Evolutionary conservation across 2,888 invertebrate species (phyloP).

Genomic region (Dioctria linearis): DNA sequence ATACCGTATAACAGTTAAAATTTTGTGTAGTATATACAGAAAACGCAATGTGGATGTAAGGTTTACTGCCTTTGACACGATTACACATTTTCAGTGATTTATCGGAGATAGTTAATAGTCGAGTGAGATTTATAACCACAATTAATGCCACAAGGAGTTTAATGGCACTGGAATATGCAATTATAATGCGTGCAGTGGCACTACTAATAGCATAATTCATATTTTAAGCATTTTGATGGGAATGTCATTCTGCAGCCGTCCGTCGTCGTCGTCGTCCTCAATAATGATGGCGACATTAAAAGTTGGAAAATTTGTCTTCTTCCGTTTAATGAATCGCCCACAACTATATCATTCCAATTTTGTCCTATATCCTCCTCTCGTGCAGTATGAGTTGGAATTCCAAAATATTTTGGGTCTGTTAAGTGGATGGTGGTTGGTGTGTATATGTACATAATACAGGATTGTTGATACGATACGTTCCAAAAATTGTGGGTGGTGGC

Average conservation of each 20-base stretch:
- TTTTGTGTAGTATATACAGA: not conserved
- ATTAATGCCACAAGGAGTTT: conserved; percentile 42
- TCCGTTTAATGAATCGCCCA: conserved; percentile 14
- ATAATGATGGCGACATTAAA: conserved; percentile 24
- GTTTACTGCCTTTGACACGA: conserved; percentile 48
- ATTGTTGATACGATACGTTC: not conserved
- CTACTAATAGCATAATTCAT: conserved; percentile 40
- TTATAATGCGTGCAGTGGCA: conserved; percentile 30
- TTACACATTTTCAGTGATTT: conserved; percentile 49
- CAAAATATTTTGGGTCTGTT: no score
- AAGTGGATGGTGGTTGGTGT: no score
- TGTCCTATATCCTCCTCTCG: no score
- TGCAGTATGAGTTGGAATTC: no score
- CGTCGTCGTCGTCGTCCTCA: not conserved
- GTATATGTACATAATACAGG: no score
- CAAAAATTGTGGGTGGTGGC: conserved; percentile 21
- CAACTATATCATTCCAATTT: not conserved
- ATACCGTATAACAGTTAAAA: not conserved
- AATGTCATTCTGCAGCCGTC: conserved; percentile 17
- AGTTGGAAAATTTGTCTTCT: conserved; percentile 39
- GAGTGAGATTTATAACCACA: conserved; percentile 46
- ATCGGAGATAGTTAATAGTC: conserved; percentile 47
- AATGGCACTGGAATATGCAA: conserved; percentile 37
- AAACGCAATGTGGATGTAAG: conserved; percentile 17
- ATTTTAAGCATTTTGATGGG: conserved; percentile 43